Percentiles rank a stretch among this genome's conserved stretches.
Conservation (phyloP, 92 coral and sea anemone genomes). For the Zoanthus gigantus region DNA sequence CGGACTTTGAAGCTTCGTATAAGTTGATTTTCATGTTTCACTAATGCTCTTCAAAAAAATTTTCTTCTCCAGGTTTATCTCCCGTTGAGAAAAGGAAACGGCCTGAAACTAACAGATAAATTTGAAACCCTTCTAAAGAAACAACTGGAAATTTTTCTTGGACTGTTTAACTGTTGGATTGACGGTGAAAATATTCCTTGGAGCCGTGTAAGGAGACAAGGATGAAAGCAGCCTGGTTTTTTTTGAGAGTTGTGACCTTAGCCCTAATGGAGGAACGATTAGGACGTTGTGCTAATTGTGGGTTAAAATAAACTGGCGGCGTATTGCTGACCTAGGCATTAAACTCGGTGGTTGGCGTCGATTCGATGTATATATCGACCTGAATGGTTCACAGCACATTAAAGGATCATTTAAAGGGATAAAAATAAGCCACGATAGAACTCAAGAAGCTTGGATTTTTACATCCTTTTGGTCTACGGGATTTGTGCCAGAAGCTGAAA, state of each 20-base stretch:
- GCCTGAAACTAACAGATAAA: background rate
- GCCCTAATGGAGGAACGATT: constrained; percentile 31
- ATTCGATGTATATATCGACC: background rate
- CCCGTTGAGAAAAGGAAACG: constrained; percentile 15
- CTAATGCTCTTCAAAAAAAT: background rate
- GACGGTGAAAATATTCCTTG: background rate
- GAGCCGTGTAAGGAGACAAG: constrained; percentile 6
- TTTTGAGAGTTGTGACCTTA: background rate
- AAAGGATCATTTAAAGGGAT: constrained; percentile 5
- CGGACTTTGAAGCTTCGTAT: constrained; percentile 17
- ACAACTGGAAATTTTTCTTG: constrained; percentile 31
- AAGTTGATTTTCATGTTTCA: background rate
- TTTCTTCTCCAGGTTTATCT: constrained; percentile 13
- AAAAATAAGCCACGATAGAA: background rate
- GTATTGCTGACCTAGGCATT: constrained; percentile 22
- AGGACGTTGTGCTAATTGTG: constrained; percentile 43
- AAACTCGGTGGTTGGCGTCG: background rate
- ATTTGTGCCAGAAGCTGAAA: constrained; percentile 21
- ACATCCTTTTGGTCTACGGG: constrained; percentile 3
- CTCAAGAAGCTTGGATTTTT: background rate
- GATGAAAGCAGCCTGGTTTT: background rate
- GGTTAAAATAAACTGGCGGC: constrained; percentile 19
- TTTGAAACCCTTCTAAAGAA: background rate
- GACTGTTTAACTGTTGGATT: background rate
- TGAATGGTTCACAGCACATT: background rate